Evolutionary conservation across 23 tunicate species (phyloP).

Genomic region (Diplosoma virens): DNA sequence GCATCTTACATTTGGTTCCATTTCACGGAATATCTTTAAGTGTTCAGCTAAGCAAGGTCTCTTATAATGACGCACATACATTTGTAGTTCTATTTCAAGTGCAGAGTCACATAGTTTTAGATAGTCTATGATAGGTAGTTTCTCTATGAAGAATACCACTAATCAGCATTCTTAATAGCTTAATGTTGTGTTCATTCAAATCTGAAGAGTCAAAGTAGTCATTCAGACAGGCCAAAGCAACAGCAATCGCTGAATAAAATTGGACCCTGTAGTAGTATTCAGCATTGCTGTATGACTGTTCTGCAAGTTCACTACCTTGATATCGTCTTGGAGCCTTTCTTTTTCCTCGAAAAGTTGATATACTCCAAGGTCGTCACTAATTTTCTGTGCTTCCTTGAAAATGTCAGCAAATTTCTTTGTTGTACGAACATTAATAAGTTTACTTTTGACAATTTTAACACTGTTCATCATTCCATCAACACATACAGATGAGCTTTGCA

Average conservation of each 20-base stretch:
- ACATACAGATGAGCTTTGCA: not conserved
- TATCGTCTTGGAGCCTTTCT: not conserved
- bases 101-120: not conserved
- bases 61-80: not conserved
- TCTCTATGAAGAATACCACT: not conserved
- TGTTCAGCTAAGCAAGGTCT: not conserved
- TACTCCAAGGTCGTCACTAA: not conserved
- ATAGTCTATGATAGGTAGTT: not conserved
- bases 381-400: not conserved
- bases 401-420: not conserved
- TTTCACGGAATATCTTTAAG: not conserved
- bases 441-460: not conserved
- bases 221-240: not conserved
- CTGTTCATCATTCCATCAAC: not conserved
- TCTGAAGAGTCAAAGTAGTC: not conserved
- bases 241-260: not conserved
- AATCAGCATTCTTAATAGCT: not conserved
- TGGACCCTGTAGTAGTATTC: not conserved
- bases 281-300: not conserved
- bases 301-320: not conserved
- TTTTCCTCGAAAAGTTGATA: not conserved
- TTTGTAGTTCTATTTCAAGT: not conserved
- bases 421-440: not conserved
- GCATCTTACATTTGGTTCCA: not conserved
- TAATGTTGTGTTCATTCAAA: not conserved